Evolutionary conservation across 92 coral and sea anemone species (phyloP).

Genomic region (Isaurus tuberculatus): DNA sequence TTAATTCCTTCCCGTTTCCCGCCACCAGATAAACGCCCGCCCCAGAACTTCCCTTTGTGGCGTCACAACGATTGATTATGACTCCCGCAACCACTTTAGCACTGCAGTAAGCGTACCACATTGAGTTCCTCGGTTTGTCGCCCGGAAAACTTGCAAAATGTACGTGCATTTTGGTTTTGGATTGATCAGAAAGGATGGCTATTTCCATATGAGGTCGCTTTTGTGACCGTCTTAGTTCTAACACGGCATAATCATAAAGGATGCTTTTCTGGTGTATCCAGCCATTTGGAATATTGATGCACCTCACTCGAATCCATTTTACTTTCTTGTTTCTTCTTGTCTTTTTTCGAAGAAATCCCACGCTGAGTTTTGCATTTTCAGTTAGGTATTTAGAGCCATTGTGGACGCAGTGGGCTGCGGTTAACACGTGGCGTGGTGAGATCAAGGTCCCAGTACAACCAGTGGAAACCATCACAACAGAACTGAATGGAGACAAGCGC

Average conservation of each 20-base stretch:
- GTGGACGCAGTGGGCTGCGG: conserved; percentile 89
- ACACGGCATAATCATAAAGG: conserved; percentile 64
- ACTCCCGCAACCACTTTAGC: conserved; percentile 48
- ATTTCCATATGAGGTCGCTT: conserved; percentile 34
- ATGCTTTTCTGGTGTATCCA: conserved; percentile 57
- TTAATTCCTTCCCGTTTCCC: not conserved
- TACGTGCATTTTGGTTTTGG: conserved; percentile 18
- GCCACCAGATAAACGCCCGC: conserved; percentile 65
- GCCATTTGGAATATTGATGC: conserved; percentile 62
- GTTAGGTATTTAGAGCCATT: conserved; percentile 59
- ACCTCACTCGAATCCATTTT: conserved; percentile 55
- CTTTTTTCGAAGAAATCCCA: conserved; percentile 63
- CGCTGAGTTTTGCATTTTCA: conserved; percentile 54
- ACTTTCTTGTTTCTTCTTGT: conserved; percentile 32
- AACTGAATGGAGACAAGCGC: conserved; percentile 64
- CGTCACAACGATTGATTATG: conserved; percentile 68
- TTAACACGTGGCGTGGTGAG: conserved; percentile 71
- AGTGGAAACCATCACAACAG: conserved; percentile 71
- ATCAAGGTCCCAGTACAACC: conserved; percentile 86
- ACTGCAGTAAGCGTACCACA: conserved; percentile 69
- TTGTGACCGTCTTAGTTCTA: conserved; percentile 49
- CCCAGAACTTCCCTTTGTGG: conserved; percentile 69
- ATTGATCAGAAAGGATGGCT: not conserved
- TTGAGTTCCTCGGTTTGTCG: conserved; percentile 57
- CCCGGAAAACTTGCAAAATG: conserved; percentile 70